Conservation (phyloP, 2,888 invertebrate genomes). For the Anoncus sp. region DNA sequence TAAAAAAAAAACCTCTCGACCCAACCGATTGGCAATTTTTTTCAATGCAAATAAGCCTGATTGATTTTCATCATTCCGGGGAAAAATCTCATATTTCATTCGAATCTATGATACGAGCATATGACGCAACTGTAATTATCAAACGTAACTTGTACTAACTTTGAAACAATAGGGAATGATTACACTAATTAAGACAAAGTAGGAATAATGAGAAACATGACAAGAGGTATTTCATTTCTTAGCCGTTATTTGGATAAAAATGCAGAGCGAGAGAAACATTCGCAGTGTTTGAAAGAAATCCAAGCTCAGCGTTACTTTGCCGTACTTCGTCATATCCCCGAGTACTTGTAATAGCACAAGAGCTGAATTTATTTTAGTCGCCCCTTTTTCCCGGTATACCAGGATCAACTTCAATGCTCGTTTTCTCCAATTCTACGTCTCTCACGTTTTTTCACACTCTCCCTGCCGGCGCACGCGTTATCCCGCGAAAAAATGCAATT, state of each 20-base stretch:
- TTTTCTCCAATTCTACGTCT: slow-evolving; percentile 25
- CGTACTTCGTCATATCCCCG: slow-evolving; percentile 22
- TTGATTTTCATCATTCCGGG: too few species aligned
- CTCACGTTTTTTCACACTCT: slow-evolving; percentile 33
- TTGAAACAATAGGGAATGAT: not conserved
- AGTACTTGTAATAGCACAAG: slow-evolving; percentile 41
- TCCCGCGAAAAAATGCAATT: slow-evolving; percentile 61
- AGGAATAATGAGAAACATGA: slow-evolving; percentile 7
- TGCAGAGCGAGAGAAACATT: slow-evolving; percentile 10
- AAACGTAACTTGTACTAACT: not conserved
- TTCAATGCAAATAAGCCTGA: too few species aligned
- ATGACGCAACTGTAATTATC: not conserved
- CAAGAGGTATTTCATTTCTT: not conserved
- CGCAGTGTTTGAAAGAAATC: slow-evolving; percentile 56
- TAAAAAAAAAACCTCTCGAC: not conserved
- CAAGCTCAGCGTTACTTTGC: slow-evolving; percentile 27
- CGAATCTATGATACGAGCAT: not conserved
- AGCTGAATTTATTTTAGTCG: slow-evolving; percentile 50
- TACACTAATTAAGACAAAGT: slow-evolving; percentile 7
- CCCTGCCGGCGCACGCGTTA: slow-evolving; percentile 49
- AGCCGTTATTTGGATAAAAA: not conserved
- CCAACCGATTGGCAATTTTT: too few species aligned
- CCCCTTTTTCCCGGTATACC: slow-evolving; percentile 20
- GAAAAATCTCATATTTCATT: too few species aligned
- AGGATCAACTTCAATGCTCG: slow-evolving; percentile 59